A percentile compares a stretch with the other conserved stretches of the same genome.
Evolutionary conservation across 2,113 vertebrate species (phyloP).

Genomic region (Antennarius striatus): DNA sequence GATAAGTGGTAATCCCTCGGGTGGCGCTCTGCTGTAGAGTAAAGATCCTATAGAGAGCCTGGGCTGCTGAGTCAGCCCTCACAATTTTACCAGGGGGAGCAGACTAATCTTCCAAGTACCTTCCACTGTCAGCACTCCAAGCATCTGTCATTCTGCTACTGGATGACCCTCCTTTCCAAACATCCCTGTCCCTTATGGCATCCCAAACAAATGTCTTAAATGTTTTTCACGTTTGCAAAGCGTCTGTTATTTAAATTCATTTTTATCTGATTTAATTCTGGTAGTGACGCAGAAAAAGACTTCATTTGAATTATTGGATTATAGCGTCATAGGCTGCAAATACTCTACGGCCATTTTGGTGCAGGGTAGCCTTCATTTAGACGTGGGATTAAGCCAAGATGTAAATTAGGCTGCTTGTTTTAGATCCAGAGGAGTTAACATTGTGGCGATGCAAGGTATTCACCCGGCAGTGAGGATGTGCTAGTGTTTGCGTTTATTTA

Average conservation of each 20-base stretch:
- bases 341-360: not conserved
- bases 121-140: constrained; percentile 54
- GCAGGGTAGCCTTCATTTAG: not conserved
- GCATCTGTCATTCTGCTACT: constrained; percentile 40
- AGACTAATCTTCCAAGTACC: constrained; percentile 55
- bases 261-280: constrained; percentile 9
- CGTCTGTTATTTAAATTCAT: not conserved
- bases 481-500: constrained; percentile 60
- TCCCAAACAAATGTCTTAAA: constrained; percentile 18
- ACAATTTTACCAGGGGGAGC: constrained; percentile 40
- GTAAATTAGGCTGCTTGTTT: constrained; percentile 34
- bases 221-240: constrained; percentile 15
- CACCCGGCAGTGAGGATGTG: constrained; percentile 41
- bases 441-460: constrained; percentile 36
- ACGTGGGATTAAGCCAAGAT: constrained; percentile 7
- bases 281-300: not conserved
- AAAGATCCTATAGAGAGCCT: constrained; percentile 43
- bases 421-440: constrained; percentile 18
- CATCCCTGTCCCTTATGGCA: constrained; percentile 15
- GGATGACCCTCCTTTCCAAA: constrained; percentile 30
- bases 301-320: no score
- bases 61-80: constrained; percentile 68
- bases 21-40: constrained; percentile 41
- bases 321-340: no score
- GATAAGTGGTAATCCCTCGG: constrained; percentile 65